Percentiles rank a stretch among this genome's conserved stretches.
Evolutionary conservation across 2,113 vertebrate genomes (phyloP).

Genomic region (Chionodraco myersi): DNA sequence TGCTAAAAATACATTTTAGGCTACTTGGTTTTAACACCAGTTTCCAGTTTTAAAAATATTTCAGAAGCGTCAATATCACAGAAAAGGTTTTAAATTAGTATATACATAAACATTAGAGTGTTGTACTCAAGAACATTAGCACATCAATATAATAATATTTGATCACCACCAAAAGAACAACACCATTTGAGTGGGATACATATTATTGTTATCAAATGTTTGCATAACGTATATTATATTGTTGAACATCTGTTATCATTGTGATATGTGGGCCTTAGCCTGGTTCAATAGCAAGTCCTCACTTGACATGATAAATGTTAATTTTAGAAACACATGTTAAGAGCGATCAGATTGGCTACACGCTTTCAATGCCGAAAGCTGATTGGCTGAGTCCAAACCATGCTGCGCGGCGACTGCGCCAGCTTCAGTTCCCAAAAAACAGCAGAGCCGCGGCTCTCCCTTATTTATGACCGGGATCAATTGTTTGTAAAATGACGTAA

Average conservation of each 20-base stretch:
- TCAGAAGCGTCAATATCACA: neutral
- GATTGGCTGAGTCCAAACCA: conserved; percentile 39
- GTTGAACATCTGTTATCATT: no score
- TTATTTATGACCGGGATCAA: neutral
- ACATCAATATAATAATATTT: neutral
- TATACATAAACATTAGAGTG: neutral
- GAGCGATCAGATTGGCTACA: conserved; percentile 40
- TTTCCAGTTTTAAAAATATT: neutral
- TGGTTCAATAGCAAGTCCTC: neutral
- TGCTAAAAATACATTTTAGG: neutral
- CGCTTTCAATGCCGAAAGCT: neutral
- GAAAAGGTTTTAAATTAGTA: neutral
- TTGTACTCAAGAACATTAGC: neutral
- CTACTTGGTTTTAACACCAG: neutral
- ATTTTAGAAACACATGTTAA: neutral
- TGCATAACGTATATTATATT: neutral
- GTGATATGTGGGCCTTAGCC: neutral
- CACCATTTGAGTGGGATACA: neutral
- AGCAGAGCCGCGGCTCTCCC: neutral
- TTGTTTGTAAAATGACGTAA: neutral
- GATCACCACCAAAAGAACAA: neutral
- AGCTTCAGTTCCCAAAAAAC: neutral
- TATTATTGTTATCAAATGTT: neutral
- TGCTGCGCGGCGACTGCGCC: neutral
- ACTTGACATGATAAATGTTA: neutral